Percentiles rank a stretch among this genome's conserved stretches.
Evolutionary conservation across 2,113 vertebrate species (phyloP).

Genomic region (Meles meles): DNA sequence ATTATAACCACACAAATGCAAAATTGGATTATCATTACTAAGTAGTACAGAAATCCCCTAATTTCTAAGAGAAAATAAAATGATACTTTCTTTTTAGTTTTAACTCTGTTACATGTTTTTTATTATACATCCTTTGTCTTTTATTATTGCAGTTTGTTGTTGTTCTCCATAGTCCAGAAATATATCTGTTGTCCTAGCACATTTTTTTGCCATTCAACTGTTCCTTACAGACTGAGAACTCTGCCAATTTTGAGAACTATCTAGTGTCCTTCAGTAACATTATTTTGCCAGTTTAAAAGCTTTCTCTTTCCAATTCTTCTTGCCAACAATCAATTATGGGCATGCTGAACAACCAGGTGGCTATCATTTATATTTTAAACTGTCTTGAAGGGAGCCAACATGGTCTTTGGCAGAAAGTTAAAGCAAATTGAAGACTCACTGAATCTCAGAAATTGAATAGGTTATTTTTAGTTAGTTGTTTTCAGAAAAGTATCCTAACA

Average conservation of each 20-base stretch:
- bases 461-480: background rate
- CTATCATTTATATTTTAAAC: constrained; percentile 22
- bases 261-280: background rate
- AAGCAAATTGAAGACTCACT: background rate
- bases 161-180: background rate
- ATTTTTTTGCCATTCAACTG: background rate
- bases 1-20: background rate
- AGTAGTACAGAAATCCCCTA: background rate
- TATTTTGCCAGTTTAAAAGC: background rate
- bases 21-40: background rate
- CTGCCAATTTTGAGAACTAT: background rate
- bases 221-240: background rate
- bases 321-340: constrained; percentile 21
- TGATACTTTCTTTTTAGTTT: background rate
- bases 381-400: background rate
- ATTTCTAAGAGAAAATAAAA: background rate
- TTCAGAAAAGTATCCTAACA: background rate
- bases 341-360: background rate
- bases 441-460: background rate
- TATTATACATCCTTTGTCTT: background rate
- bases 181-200: background rate
- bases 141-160: background rate
- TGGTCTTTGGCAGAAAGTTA: constrained; percentile 12
- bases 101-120: background rate
- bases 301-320: background rate